phyloP scores from a whole-genome alignment of 2,113 vertebrate genomes.

The Rhegmatorhina hoffmannsi region DNA sequence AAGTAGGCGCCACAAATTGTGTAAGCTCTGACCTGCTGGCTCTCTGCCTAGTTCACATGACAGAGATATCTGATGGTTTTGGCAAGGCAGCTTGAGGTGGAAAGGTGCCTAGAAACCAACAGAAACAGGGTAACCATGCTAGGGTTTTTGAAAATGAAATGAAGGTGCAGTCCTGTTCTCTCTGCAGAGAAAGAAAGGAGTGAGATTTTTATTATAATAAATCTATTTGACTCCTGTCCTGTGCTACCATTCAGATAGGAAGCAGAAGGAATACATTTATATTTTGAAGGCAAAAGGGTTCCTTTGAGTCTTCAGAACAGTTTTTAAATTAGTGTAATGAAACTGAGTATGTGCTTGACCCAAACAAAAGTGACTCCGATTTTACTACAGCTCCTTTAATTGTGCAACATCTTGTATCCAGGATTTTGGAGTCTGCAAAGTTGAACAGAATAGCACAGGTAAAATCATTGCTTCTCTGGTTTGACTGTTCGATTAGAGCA shows the following conservation, averaged over 20 bases:
- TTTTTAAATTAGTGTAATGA: neutral
- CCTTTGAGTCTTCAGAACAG: neutral
- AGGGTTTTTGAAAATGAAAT: neutral
- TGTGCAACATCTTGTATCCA: neutral
- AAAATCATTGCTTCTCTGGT: neutral
- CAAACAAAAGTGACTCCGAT: neutral
- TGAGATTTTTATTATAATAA: neutral
- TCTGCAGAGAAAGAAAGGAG: neutral
- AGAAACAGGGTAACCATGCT: conserved; percentile 19
- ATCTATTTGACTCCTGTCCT: neutral
- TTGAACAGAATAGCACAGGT: neutral
- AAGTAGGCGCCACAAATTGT: conserved; percentile 82
- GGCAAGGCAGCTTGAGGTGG: conserved; percentile 66
- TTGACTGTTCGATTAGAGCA: neutral
- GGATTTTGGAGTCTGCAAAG: neutral
- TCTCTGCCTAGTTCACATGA: conserved; percentile 73
- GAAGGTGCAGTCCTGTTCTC: neutral
- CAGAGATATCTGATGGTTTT: conserved; percentile 74
- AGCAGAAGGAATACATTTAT: neutral
- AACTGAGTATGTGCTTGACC: neutral
- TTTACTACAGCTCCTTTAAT: neutral
- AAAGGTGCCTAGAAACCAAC: conserved; percentile 61
- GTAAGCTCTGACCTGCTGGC: conserved; percentile 79
- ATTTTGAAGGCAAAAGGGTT: neutral
- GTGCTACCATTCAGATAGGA: neutral